Evolutionary conservation across 2,888 invertebrate genomes (phyloP).

Genomic region (Ephialtes manifestator): DNA sequence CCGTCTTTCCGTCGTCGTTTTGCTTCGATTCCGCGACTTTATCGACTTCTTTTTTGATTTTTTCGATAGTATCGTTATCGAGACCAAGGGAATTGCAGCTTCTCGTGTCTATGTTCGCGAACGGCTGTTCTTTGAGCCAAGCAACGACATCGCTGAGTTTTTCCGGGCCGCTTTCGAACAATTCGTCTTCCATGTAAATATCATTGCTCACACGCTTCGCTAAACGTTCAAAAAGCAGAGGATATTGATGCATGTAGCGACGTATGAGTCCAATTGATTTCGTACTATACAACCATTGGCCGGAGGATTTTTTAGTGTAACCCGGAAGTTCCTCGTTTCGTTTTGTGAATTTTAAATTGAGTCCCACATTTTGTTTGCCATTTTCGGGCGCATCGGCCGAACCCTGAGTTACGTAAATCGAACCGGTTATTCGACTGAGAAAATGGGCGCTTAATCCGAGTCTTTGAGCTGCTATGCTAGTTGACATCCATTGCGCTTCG

Average conservation of each 20-base stretch:
- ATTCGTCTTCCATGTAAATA: constrained; percentile 89
- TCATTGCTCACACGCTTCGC: constrained; percentile 87
- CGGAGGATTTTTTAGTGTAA: constrained; percentile 91
- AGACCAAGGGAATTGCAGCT: constrained; percentile 91
- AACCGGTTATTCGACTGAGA: constrained; percentile 95
- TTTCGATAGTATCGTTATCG: constrained; percentile 89
- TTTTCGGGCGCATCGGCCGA: constrained; percentile 69
- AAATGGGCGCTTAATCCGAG: constrained; percentile 90
- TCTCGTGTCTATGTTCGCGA: constrained; percentile 87
- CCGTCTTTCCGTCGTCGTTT: constrained; percentile 85
- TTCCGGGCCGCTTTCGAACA: constrained; percentile 89
- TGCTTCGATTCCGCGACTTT: constrained; percentile 71
- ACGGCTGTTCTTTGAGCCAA: constrained; percentile 92
- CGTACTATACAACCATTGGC: constrained; percentile 93
- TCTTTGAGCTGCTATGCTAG: constrained; percentile 88
- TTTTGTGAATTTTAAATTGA: constrained; percentile 96
- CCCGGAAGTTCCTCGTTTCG: constrained; percentile 92
- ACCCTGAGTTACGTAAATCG: constrained; percentile 89
- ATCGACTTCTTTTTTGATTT: constrained; percentile 87
- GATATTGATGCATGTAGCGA: constrained; percentile 91
- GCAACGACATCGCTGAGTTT: constrained; percentile 86
- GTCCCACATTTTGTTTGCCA: constrained; percentile 92
- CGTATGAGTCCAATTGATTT: constrained; percentile 91
- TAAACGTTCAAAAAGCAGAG: constrained; percentile 91
- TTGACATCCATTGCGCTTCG: constrained; percentile 87